Evolutionary conservation across 2,888 invertebrate genomes (phyloP), one percentile per base, ranked within the genome.

Genomic region (Zonitis immaculata): DNA sequence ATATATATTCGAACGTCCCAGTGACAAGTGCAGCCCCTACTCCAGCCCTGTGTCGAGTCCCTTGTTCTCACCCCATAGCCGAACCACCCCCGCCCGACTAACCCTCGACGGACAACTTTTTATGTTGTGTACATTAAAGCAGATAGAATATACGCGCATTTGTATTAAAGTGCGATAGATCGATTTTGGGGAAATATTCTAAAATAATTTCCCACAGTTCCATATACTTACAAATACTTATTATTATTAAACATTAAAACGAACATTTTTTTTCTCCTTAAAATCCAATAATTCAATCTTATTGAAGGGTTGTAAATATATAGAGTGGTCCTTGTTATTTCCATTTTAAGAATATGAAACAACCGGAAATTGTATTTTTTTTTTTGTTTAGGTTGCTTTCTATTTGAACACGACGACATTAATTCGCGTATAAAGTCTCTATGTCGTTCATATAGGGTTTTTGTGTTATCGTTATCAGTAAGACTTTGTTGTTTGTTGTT

Each of bases 131-230:
- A 71, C 68, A 70, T 69, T 74, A 74, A 74, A 75, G 74, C 63
- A 66, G 72, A 73, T 70, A 67, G 87, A 89, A 1, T 25, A 12
- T 81, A 85, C 63, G 86, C 86, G 84, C n/a, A 85, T 84, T 68
- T 79, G 85, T 58, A 84, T 60, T 89, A 57, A 86, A 89, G n/a
- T n/a, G 71, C 72, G 63, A 63, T 63, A 54, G 54, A 58, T 64
- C 18, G 11, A 22, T n/a, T n/a, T n/a, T n/a, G n/a, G 9, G 9
- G 16, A 6, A 26, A 27, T 11, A 26, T 44, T 28, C 44, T 3
- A 44, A 26, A 44, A 9, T 9, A 35, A 35, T 16, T 14, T 6
- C 11, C 5, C 6, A 12, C 32, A 32, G 1, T 8, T 8, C 14
- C 35, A 35, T n/a, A n/a, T n/a, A 35, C 9, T 16, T 4, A 30